Evolutionary conservation across 2,113 vertebrate genomes (phyloP), one percentile per base, ranked within the genome.

Genomic region (Amphilophus citrinellus): DNA sequence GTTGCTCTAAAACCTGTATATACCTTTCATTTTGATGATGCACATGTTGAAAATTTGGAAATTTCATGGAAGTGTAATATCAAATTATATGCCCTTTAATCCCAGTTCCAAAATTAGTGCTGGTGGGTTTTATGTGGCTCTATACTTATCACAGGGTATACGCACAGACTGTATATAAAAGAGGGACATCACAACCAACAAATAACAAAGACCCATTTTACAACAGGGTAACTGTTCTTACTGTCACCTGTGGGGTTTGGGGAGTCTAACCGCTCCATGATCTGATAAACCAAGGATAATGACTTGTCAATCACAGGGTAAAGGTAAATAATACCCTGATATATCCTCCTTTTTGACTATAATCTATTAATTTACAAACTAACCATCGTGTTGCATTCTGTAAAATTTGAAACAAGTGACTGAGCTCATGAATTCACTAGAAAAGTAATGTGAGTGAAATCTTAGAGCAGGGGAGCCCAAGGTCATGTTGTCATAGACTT

Each of bases 51-150:
- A 68, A 47, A 30, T 14, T 68, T 68, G 42, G 8, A 27, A 68
- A 68, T 68, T 68, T 71, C 66, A 50, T 50, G 24, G 24, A 50
- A 2, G 24, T 71, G 24, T 42, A 30, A 15, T 24, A 50, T 50
- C 22, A 68, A 47, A 68, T 30, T 68, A 47, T 50, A 27, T 68
- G 42, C 42, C 44, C 65, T 27, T 47, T 47, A 27, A 27, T 11
- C 65, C 27, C 65, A 11, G 22, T 30, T 50, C 65, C 47, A 5
- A 50, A 71, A 71, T 20, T 11, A 50, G 24, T 20, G 30, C 2
- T 50, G 24, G 30, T 1, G 2, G 24, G 42, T 39, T 50, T 15
- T 0, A 0, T 71, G 10, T 44, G 18, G 24, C 42, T 50, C 42
- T 68, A 30, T 30, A 18, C 42, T 50, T 4, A 50, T 50, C 15